phyloP scores from a whole-genome alignment of 2,113 vertebrate species.

The Corythoichthys haematopterus region DNA sequence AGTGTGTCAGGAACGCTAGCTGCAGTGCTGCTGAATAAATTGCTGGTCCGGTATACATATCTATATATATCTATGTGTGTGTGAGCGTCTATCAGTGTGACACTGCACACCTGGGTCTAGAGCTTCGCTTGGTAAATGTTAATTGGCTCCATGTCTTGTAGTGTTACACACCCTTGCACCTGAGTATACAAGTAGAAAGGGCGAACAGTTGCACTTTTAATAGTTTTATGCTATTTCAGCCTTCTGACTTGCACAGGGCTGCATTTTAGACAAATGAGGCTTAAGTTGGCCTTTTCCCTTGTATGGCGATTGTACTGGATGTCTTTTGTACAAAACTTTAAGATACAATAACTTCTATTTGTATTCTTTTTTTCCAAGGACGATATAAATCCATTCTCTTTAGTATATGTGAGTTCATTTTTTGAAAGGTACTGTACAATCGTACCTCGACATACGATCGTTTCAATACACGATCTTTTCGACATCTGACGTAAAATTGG shows the following conservation, averaged over 20 bases:
- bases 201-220: conserved; percentile 45
- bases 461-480: too few relatives aligned
- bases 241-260: conserved; percentile 7
- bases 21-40: conserved; percentile 66
- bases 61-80: neutral
- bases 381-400: too few relatives aligned
- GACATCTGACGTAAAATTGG: too few relatives aligned
- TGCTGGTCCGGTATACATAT: conserved; percentile 51
- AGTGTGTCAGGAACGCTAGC: conserved; percentile 61
- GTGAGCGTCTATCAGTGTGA: conserved; percentile 57
- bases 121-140: conserved; percentile 60
- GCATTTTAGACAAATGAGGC: neutral
- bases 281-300: neutral
- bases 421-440: too few relatives aligned
- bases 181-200: conserved; percentile 16
- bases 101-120: conserved; percentile 64
- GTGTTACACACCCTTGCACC: neutral
- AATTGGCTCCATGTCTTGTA: conserved; percentile 65
- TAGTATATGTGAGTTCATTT: too few relatives aligned
- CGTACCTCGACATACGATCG: too few relatives aligned
- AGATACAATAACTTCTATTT: neutral
- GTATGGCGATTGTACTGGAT: neutral
- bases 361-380: neutral
- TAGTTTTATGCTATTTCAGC: conserved; percentile 32
- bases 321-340: too few relatives aligned